Evolutionary conservation across 2,888 invertebrate species (phyloP).

Genomic region (Epinotia nisella): DNA sequence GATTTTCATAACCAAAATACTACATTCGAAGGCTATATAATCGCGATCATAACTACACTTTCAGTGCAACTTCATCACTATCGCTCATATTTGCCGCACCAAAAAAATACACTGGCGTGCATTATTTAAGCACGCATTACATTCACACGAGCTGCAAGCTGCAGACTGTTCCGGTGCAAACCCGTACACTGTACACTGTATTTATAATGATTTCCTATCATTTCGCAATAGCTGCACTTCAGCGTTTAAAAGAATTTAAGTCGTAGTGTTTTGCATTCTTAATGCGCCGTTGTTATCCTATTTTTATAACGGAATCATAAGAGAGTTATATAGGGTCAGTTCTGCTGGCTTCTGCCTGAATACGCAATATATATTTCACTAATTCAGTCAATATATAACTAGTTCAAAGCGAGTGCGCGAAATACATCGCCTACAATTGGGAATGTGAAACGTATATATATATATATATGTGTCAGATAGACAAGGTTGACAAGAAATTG

Average conservation of each 20-base stretch:
- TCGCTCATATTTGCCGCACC: conserved; percentile 28
- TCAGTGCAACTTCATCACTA: conserved; percentile 19
- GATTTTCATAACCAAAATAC: not conserved
- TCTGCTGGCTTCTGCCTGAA: no score
- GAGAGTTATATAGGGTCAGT: no score
- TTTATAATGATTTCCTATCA: conserved; percentile 22
- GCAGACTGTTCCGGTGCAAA: conserved; percentile 34
- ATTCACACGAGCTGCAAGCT: conserved; percentile 37
- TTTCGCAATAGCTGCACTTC: not conserved
- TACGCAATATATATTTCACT: no score
- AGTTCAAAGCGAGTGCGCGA: no score
- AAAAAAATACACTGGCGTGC: conserved; percentile 42
- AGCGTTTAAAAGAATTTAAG: not conserved
- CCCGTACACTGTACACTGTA: conserved; percentile 16
- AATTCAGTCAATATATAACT: no score
- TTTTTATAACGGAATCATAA: no score
- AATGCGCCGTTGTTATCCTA: no score
- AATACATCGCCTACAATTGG: no score
- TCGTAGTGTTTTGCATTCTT: not conserved
- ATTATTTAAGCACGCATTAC: conserved; percentile 45
- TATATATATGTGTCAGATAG: no score
- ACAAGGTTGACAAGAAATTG: no score
- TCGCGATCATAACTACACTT: conserved; percentile 19
- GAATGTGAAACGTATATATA: no score
- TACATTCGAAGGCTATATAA: conserved; percentile 4